These are phyloP conservation scores for Endotricha flammealis DNA, from an alignment of 2,888 invertebrate genomes.

Conservation along the genomic window DNA sequence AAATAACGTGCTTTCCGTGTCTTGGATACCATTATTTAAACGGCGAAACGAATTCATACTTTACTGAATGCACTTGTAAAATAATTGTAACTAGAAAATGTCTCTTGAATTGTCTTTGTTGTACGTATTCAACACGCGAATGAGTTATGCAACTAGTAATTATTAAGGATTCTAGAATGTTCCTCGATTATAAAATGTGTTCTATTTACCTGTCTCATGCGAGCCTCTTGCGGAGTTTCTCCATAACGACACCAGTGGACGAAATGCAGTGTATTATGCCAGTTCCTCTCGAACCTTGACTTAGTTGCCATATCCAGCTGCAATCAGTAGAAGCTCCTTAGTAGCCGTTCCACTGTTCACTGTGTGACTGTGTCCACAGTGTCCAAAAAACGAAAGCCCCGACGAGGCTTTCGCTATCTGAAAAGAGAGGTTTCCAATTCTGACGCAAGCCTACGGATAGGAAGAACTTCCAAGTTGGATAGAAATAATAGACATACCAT, in stretches of 20 bases:
- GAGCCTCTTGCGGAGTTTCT: conserved; percentile 81
- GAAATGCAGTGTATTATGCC: conserved; percentile 83
- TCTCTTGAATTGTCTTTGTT: not conserved
- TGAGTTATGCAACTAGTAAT: conserved; percentile 11
- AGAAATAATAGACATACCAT: conserved; percentile 35
- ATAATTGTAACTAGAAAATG: not conserved
- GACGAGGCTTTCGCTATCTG: conserved; percentile 70
- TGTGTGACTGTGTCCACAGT: conserved; percentile 49
- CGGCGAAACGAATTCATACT: too few species aligned
- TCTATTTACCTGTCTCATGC: conserved; percentile 82
- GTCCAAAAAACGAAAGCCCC: conserved; percentile 67
- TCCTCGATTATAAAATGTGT: conserved; percentile 19
- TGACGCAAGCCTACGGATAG: conserved; percentile 63
- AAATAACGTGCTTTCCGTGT: too few species aligned
- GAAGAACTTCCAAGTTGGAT: conserved; percentile 44
- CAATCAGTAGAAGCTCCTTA: conserved; percentile 77
- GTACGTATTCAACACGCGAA: not conserved
- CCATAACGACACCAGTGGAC: conserved; percentile 86
- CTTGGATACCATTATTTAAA: too few species aligned
- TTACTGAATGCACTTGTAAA: too few species aligned
- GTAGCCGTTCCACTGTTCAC: conserved; percentile 60
- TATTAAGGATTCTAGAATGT: conserved; percentile 35
- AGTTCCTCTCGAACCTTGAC: conserved; percentile 79
- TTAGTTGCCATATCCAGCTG: conserved; percentile 78
- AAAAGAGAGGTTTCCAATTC: conserved; percentile 76